phyloP scores from a whole-genome alignment of 1,140 invertebrate genomes.

The Hycleus cichorii region DNA sequence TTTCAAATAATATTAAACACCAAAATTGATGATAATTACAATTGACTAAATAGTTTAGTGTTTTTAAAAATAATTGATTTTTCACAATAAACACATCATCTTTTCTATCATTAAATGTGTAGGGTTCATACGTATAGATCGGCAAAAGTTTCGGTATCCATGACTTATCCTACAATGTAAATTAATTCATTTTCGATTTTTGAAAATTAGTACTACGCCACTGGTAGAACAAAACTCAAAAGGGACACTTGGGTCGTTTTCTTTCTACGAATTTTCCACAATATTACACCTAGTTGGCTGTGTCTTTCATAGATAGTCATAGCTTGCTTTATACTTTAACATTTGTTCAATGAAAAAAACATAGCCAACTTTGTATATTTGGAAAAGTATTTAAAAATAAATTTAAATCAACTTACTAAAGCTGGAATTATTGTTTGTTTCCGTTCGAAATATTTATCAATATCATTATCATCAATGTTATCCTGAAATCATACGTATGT shows the following conservation, averaged over 20 bases:
- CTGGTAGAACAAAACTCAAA: too few relatives aligned
- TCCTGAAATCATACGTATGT: not conserved
- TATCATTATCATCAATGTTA: not conserved
- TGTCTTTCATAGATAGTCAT: too few relatives aligned
- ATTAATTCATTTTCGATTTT: not conserved
- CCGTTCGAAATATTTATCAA: conserved; percentile 19
- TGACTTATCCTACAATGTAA: conserved; percentile 23
- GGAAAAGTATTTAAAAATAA: not conserved
- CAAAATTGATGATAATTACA: conserved; percentile 36
- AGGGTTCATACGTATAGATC: conserved; percentile 25
- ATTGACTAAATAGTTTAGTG: conserved; percentile 27
- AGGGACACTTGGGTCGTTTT: too few relatives aligned
- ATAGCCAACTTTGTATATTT: too few relatives aligned
- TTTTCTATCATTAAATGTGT: conserved; percentile 19
- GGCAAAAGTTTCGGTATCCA: conserved; percentile 25
- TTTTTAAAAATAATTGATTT: conserved; percentile 23
- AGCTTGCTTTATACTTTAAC: too few relatives aligned
- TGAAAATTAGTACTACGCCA: too few relatives aligned
- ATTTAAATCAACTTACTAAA: conserved; percentile 16
- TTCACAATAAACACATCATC: conserved; percentile 25
- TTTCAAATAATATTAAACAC: conserved; percentile 33
- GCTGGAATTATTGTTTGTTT: conserved; percentile 30
- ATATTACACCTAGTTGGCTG: too few relatives aligned
- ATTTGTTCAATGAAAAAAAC: too few relatives aligned
- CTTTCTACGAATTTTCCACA: too few relatives aligned